Base-by-base conservation (phyloP, 2,797 vertebrate species). In the Hydrolagus colliei region DNA sequence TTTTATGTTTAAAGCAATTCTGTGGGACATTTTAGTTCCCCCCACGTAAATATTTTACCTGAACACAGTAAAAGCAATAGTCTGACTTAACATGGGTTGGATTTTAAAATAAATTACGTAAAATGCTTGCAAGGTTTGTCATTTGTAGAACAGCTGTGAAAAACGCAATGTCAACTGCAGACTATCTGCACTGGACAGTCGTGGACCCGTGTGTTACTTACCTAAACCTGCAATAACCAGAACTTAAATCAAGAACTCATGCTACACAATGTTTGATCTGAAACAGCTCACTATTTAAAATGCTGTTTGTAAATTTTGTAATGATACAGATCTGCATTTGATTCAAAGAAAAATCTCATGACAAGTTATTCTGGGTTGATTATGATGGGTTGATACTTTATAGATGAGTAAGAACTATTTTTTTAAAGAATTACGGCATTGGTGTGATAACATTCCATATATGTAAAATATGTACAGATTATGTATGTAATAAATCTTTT, bases 361-460 rank as follows among this genome's bases (percentile, higher is more conserved):
- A 52, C 86, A 63, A 87, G 71, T 87, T 89, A 65, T 89, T 88
- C 89, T 88, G 78, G 87, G 89, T 87, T 91, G 90, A 90, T 89
- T 89, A 86, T 86, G 59, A 79, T 87, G 87, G 82, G 89, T 86
- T 90, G 88, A 87, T 88, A 88, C 86, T 89, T 86, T 41, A 75
- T 87, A 87, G 85, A 86, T 86, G 14, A 89, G 86, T 86, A 91
- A 87, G 87, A 88, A 87, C 86, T 88, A 88, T 91, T 90, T 89
- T 91, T 89, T 90, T 90, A 91, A 89, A 90, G 89, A 88, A 91
- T 89, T 91, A 89, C 88, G 87, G 88, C 91, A 87, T 90, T 90
- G 86, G 79, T 91, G 91, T 92, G 80, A 73, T 91, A 92, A 92
- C 91, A 92, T 93, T 92, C 91, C 91, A 90, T 92, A 89, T 89